Base-by-base conservation (phyloP, 2,888 invertebrate genomes). In the Pseudanteris insignis region DNA sequence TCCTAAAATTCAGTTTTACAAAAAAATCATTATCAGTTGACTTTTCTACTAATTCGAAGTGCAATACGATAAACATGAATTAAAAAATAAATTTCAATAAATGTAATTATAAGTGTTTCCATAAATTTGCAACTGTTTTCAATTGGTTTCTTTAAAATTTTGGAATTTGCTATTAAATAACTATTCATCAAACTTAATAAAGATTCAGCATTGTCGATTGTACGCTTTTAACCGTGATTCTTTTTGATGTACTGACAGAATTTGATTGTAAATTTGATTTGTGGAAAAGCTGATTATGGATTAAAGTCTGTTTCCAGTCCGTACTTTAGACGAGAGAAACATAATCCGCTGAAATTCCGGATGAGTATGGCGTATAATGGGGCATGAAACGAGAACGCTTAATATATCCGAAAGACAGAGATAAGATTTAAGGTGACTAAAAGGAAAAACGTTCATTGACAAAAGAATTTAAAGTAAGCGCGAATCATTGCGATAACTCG, bases 221-320 rank as follows among this genome's bases (percentile, higher is more conserved):
- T 72, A 64, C 67, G 69, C 72, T 71, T 74, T 72, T 26, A 66
- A 62, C 69, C 69, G 70, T 60, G 67, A 75, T 70, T 59, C 71
- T 74, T 74, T 75, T 73, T 74, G 71, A 75, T 75, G 74, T 71
- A 66, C 63, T 64, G 57, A 43, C 59, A 59, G 58, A 65, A 43
- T 67, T 65, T 73, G 75, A 75, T 75, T 74, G 74, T 74, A 71
- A 74, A 74, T 73, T 73, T 67, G 73, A 75, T 75, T 75, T 75
- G 70, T 51, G 64, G 68, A 69, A 72, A 74, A 74, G 67, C 67
- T 68, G 74, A 75, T 75, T 74, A 75, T 67, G 67, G 71, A 69
- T 73, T 70, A 71, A 71, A 70, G 70, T 70, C 64, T 46, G 58
- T 59, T 59, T 59, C 59, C 46, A 57, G 43, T 62, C 6, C 48